Conservation (phyloP, 2,888 invertebrate species). For the Capitulum mitella region DNA sequence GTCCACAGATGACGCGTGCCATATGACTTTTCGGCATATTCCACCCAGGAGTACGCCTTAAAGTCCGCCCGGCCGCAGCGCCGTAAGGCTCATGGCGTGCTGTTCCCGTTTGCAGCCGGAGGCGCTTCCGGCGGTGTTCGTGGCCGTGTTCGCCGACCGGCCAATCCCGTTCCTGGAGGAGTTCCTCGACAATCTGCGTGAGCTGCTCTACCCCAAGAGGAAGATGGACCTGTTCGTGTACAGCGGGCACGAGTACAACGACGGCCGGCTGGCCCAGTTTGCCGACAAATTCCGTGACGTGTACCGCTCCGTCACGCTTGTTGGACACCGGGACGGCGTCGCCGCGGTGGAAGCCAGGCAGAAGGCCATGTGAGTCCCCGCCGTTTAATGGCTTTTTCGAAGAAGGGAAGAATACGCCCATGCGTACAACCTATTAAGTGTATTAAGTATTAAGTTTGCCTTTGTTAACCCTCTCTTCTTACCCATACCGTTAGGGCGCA, state of each 20-base stretch:
- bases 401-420: too few species aligned
- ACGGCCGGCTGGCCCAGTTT: constrained; percentile 40
- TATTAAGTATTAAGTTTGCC: too few species aligned
- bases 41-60: too few species aligned
- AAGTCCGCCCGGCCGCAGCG: too few species aligned
- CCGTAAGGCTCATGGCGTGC: too few species aligned
- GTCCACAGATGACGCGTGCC: too few species aligned
- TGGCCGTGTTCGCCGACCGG: constrained; percentile 45
- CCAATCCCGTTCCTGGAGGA: constrained; percentile 50
- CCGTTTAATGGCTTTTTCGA: too few species aligned
- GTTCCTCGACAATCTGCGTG: constrained; percentile 44
- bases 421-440: too few species aligned
- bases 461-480: too few species aligned
- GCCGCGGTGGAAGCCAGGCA: constrained; percentile 52
- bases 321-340: constrained; percentile 39
- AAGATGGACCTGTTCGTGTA: constrained; percentile 48
- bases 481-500: too few species aligned
- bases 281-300: not conserved
- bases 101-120: not conserved
- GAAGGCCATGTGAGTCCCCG: constrained; percentile 45
- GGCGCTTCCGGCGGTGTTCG: constrained; percentile 43
- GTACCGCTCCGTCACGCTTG: not conserved
- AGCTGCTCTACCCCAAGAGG: constrained; percentile 48
- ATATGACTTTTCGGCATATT: too few species aligned
- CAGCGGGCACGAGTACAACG: constrained; percentile 41